Evolutionary conservation across 2,797 vertebrate species (phyloP).

Genomic region (Channa striata): DNA sequence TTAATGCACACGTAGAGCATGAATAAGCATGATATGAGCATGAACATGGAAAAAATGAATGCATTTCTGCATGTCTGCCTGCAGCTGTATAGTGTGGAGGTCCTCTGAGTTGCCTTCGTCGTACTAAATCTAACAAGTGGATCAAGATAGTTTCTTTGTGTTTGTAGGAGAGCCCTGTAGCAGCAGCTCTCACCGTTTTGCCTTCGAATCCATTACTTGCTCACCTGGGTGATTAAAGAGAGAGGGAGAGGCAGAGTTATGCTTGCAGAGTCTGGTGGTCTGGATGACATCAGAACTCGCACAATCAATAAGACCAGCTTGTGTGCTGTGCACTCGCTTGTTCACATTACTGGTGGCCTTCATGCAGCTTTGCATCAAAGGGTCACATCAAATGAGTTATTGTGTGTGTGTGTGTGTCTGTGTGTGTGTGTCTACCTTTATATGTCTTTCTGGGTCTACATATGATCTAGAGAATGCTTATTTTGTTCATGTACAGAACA

Average conservation of each 20-base stretch:
- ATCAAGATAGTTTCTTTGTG: background rate
- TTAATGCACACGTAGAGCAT: background rate
- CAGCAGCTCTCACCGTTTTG: background rate
- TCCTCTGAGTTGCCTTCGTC: constrained; percentile 8
- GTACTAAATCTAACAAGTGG: constrained; percentile 3
- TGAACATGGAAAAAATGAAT: background rate
- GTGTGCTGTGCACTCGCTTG: constrained; percentile 17
- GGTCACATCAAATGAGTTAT: constrained; percentile 19
- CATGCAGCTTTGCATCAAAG: constrained; percentile 23
- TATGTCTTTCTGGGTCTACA: constrained; percentile 2
- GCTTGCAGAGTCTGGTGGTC: constrained; percentile 20
- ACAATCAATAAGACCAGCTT: constrained; percentile 31
- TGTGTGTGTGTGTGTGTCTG: background rate
- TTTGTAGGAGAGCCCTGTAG: background rate
- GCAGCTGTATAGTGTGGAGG: background rate
- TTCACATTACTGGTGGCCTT: constrained; percentile 24
- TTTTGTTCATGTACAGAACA: background rate
- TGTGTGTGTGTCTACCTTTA: background rate
- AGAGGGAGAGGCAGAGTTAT: constrained; percentile 5
- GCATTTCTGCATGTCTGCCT: background rate
- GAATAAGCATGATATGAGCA: background rate
- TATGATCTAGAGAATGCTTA: constrained; percentile 3
- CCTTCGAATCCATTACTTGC: constrained; percentile 9
- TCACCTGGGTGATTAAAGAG: constrained; percentile 12
- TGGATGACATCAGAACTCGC: constrained; percentile 28